These are phyloP conservation scores for Leiothrix lutea DNA, from an alignment of 2,113 vertebrate species.

Conservation along the genomic window DNA sequence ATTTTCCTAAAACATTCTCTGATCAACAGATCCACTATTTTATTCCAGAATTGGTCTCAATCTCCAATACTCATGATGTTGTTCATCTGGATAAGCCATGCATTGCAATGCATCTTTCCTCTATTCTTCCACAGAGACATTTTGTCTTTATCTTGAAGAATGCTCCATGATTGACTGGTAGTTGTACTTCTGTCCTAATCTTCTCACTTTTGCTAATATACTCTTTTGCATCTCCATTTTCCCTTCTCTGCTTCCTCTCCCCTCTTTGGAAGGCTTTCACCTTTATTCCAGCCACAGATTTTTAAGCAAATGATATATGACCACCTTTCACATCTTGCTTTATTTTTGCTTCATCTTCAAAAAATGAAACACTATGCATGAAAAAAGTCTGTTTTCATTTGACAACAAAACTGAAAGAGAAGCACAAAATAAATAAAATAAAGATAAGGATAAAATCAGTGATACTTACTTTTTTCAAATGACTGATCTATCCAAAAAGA, in stretches of 20 bases:
- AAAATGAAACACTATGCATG: background rate
- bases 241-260: background rate
- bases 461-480: background rate
- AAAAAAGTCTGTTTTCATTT: background rate
- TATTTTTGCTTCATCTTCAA: background rate
- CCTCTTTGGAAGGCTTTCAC: background rate
- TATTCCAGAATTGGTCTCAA: background rate
- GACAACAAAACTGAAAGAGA: background rate
- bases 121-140: background rate
- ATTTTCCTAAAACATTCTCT: background rate
- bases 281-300: background rate
- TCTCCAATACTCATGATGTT: background rate
- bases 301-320: background rate
- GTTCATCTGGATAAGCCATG: background rate
- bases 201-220: background rate
- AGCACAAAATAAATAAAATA: background rate
- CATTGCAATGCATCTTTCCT: background rate
- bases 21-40: background rate
- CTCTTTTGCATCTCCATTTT: background rate
- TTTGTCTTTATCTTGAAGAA: background rate
- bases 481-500: background rate
- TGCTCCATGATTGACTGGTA: background rate
- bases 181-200: background rate
- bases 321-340: background rate
- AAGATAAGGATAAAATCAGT: background rate